phyloP scores from a whole-genome alignment of 2,113 vertebrate genomes.

The Menidia beryllina region DNA sequence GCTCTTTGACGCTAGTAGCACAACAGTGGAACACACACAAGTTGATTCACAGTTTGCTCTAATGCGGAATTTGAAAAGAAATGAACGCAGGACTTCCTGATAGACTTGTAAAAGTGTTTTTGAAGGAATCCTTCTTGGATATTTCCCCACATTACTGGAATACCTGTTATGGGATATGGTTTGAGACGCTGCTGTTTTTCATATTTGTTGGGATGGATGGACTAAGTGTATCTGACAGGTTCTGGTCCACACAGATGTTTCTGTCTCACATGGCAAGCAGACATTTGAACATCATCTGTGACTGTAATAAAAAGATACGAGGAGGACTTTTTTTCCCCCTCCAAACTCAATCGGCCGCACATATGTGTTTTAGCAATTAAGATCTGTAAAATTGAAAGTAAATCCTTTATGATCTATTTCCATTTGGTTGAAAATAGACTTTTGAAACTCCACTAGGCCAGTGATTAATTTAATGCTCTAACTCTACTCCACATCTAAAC shows the following conservation, averaged over 20 bases:
- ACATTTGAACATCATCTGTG: slow-evolving; percentile 2
- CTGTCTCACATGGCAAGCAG: slow-evolving; percentile 21
- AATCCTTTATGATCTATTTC: not conserved
- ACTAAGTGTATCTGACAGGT: slow-evolving; percentile 51
- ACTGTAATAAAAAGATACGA: too few relatives aligned
- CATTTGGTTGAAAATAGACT: not conserved
- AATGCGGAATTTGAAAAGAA: slow-evolving; percentile 17
- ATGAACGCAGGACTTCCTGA: not conserved
- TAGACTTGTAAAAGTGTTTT: slow-evolving; percentile 28
- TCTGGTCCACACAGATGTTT: slow-evolving; percentile 30
- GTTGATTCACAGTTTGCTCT: slow-evolving; percentile 12
- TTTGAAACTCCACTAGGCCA: not conserved
- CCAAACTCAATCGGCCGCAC: too few relatives aligned
- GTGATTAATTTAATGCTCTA: not conserved
- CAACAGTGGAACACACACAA: slow-evolving; percentile 8
- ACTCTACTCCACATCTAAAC: not conserved
- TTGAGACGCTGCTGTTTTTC: slow-evolving; percentile 35
- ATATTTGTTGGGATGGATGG: slow-evolving; percentile 21
- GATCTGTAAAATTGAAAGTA: too few relatives aligned
- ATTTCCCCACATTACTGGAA: slow-evolving; percentile 35
- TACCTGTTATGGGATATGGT: slow-evolving; percentile 48
- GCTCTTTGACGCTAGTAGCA: not conserved
- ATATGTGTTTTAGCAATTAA: too few relatives aligned
- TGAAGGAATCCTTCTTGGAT: slow-evolving; percentile 50
- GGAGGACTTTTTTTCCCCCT: slow-evolving; percentile 23